Evolutionary conservation across 2,888 invertebrate genomes (phyloP).

Genomic region (Neoitamus cyanurus): DNA sequence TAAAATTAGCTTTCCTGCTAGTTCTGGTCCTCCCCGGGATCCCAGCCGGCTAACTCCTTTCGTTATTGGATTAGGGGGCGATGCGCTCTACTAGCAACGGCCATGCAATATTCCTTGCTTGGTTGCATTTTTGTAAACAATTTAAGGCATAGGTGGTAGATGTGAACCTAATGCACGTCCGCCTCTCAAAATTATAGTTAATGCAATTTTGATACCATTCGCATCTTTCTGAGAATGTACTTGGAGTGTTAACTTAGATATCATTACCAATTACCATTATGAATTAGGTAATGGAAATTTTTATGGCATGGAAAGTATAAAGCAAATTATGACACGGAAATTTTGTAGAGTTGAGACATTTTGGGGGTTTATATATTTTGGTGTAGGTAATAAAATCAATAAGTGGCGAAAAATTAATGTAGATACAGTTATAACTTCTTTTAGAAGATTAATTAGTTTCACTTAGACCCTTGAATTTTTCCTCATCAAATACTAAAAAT

Average conservation of each 20-base stretch:
- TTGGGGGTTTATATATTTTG: no score
- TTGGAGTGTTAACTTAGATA: no score
- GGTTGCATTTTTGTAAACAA: not conserved
- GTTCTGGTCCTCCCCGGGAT: not conserved
- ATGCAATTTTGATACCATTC: not conserved
- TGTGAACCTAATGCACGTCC: not conserved
- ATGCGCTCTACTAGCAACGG: not conserved
- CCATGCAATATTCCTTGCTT: not conserved
- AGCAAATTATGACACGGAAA: no score
- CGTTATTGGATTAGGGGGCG: not conserved
- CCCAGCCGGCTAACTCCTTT: not conserved
- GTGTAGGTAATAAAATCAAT: no score
- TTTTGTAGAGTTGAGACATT: no score
- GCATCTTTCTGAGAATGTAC: not conserved
- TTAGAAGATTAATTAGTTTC: no score
- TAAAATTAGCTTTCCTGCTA: constrained; percentile 46
- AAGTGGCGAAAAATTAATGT: no score
- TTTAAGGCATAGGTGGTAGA: not conserved
- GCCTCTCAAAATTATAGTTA: not conserved
- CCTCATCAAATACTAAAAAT: no score
- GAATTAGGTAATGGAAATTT: no score
- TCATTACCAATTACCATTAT: not conserved
- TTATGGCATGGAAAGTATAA: no score
- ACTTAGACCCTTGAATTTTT: no score
- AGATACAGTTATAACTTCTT: no score